Conservation (phyloP, 2,888 invertebrate species). For the Hololepta plana region DNA sequence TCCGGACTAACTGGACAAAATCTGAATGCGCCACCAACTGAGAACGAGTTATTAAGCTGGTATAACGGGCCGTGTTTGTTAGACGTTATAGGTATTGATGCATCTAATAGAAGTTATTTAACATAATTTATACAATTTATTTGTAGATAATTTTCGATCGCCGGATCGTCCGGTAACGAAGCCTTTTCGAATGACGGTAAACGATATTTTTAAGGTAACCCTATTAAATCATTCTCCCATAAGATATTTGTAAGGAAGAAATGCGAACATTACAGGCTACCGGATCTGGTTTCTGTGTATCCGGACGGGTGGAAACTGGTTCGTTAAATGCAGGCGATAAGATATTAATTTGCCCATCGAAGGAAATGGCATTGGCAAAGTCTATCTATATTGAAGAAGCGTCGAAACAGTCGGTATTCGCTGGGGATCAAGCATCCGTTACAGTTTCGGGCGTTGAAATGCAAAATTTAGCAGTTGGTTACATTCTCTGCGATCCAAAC, state of each 20-base stretch:
- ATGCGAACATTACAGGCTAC: slow-evolving; percentile 49
- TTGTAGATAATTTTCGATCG: slow-evolving; percentile 59
- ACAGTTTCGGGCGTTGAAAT: slow-evolving; percentile 70
- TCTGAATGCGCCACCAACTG: slow-evolving; percentile 48
- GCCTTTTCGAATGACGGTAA: slow-evolving; percentile 81
- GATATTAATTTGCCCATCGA: slow-evolving; percentile 69
- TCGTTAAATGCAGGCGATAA: slow-evolving; percentile 71
- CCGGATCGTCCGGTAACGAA: slow-evolving; percentile 76
- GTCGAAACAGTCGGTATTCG: slow-evolving; percentile 59
- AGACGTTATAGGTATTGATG: slow-evolving; percentile 58
- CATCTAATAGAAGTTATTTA: slow-evolving; percentile 1
- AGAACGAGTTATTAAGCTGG: slow-evolving; percentile 45
- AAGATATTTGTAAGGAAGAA: too few species aligned
- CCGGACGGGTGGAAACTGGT: slow-evolving; percentile 86
- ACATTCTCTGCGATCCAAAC: slow-evolving; percentile 67
- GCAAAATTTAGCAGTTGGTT: slow-evolving; percentile 71
- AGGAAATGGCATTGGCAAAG: slow-evolving; percentile 69
- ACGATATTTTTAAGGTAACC: slow-evolving; percentile 86
- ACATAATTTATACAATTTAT: slow-evolving; percentile 5
- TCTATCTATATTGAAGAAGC: slow-evolving; percentile 55
- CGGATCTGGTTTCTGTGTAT: slow-evolving; percentile 77
- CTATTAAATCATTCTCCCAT: slow-evolving; percentile 34
- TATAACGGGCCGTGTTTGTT: slow-evolving; percentile 74
- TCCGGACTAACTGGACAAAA: slow-evolving; percentile 96
- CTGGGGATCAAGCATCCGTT: slow-evolving; percentile 82